Evolutionary conservation across 2,888 invertebrate species (phyloP), one percentile per base, ranked within the genome.

Genomic region (Ornithoptera priamus): DNA sequence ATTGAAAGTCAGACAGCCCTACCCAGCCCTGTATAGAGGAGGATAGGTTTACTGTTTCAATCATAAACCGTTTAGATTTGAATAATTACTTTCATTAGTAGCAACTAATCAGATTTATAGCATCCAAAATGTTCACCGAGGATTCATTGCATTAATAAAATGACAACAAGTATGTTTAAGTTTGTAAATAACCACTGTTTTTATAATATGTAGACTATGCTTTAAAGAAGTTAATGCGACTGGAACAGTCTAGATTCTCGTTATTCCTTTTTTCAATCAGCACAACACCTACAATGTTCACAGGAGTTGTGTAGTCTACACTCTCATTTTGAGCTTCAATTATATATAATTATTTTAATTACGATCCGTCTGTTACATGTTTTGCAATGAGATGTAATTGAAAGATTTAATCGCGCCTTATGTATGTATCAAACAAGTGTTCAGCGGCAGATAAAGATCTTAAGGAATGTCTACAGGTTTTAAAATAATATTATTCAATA

Each of bases 21-120:
- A 30, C 83, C 83, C 85, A 85, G 80, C 82, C 85, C 82, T 85
- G 85, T 87, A 59, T 59, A 86, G 83, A 86, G 84, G 85, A 85
- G 82, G 84, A 85, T 82, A 76, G 78, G 76, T 79, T 75, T 18
- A 46, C 79, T 79, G 75, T 76, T 76, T 75, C 76, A 24, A 57
- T 42, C 76, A 65, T 68, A 75, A 77, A 80, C 79, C 81, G 75
- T 80, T 80, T 80, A 80, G 80, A 85, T 88, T 87, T 85, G 83
- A 86, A 86, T 87, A 85, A 88, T 85, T 80, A 78, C 59, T 20
- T 50, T 18, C 50, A 5, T 50, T 50, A 2, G 5, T 18, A 6
- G 17, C 18, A 50, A 18, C 5, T 50, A 17, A 15, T 17, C 0
- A 50, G 50, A 15, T 17, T 50, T 50, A 39, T 10, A 7, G 39